Evolutionary conservation across 2,113 vertebrate genomes (phyloP).

Genomic region (Ciconia maguari): DNA sequence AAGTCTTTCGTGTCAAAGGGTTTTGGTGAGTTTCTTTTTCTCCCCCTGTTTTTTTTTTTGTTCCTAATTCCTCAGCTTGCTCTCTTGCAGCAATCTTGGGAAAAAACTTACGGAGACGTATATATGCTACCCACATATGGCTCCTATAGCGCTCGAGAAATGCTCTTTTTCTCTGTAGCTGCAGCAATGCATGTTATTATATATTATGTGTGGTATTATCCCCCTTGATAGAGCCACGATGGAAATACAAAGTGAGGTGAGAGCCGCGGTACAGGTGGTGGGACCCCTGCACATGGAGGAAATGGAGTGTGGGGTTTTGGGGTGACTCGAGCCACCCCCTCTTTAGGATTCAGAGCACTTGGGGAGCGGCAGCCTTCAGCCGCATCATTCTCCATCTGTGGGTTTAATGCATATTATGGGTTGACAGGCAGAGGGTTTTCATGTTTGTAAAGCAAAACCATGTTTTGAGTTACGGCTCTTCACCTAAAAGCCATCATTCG

Average conservation of each 20-base stretch:
- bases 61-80: neutral
- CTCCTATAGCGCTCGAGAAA: neutral
- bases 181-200: neutral
- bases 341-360: neutral
- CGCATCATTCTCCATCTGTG: no score
- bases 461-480: neutral
- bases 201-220: neutral
- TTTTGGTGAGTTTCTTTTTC: neutral
- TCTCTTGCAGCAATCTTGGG: neutral
- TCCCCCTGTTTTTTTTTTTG: neutral
- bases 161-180: neutral
- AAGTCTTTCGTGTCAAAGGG: neutral
- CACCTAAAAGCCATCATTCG: neutral
- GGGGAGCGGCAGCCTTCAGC: neutral
- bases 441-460: neutral
- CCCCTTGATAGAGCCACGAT: rapidly evolving
- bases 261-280: neutral
- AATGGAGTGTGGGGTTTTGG: neutral
- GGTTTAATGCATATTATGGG: neutral
- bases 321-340: rapidly evolving
- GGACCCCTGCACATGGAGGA: neutral
- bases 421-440: neutral
- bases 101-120: neutral
- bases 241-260: neutral
- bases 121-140: neutral